Evolutionary conservation across 2,888 invertebrate genomes (phyloP).

Genomic region (Subacronicta megacephala): DNA sequence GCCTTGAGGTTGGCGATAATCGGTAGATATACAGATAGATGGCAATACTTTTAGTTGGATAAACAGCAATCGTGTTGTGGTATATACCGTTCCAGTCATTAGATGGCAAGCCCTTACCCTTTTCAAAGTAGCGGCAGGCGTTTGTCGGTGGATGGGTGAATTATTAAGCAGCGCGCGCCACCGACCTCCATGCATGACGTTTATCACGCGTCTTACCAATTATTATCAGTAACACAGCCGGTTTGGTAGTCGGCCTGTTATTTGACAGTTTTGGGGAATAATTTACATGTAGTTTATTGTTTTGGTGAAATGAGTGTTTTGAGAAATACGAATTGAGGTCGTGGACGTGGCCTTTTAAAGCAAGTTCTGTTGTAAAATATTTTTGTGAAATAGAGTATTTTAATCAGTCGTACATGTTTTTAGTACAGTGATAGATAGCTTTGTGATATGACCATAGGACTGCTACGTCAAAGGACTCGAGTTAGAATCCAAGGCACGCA

Average conservation of each 20-base stretch:
- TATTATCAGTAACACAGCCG: slow-evolving; percentile 50
- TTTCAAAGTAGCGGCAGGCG: slow-evolving; percentile 73
- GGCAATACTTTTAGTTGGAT: slow-evolving; percentile 51
- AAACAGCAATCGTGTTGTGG: slow-evolving; percentile 57
- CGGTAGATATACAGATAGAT: slow-evolving; percentile 46
- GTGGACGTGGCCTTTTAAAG: too few relatives aligned
- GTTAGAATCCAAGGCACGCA: too few relatives aligned
- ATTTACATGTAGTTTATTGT: slow-evolving; percentile 3
- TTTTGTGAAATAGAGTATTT: too few relatives aligned
- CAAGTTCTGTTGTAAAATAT: too few relatives aligned
- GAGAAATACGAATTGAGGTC: too few relatives aligned
- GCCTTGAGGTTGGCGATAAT: slow-evolving; percentile 41
- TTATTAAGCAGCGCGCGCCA: slow-evolving; percentile 75
- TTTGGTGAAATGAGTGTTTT: not conserved
- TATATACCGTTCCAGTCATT: slow-evolving; percentile 68
- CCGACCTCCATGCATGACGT: slow-evolving; percentile 65
- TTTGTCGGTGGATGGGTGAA: slow-evolving; percentile 74
- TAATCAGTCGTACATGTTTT: too few relatives aligned
- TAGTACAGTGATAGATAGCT: too few relatives aligned
- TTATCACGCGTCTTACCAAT: slow-evolving; percentile 65
- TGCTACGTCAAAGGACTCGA: too few relatives aligned
- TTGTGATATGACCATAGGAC: too few relatives aligned
- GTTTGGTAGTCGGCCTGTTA: slow-evolving; percentile 16
- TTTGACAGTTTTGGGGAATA: slow-evolving; percentile 7
- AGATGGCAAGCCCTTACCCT: slow-evolving; percentile 71